A percentile compares a stretch with the other conserved stretches of the same genome.
Evolutionary conservation across 2,797 vertebrate species (phyloP).

Genomic region (Lophotriccus pileatus): DNA sequence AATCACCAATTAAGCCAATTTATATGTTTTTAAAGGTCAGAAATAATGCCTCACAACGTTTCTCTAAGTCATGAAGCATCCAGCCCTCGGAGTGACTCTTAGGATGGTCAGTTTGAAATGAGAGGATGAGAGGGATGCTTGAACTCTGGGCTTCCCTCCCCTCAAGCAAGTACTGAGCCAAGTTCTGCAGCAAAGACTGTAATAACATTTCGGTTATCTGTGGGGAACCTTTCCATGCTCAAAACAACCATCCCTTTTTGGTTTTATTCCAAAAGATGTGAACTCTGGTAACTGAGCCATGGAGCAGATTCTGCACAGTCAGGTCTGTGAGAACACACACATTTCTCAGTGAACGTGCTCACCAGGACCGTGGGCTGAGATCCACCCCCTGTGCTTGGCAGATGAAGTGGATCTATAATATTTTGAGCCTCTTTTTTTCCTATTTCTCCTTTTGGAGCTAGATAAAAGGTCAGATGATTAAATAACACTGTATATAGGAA

Average conservation of each 20-base stretch:
- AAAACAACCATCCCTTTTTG: not conserved
- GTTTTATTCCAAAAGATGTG: not conserved
- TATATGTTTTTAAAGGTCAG: slow-evolving; percentile 2
- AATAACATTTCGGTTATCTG: not conserved
- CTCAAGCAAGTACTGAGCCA: not conserved
- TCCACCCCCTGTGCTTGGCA: not conserved
- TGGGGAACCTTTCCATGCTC: not conserved
- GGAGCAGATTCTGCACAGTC: not conserved
- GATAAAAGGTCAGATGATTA: not conserved
- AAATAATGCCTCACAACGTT: not conserved
- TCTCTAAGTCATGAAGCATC: not conserved
- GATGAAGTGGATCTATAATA: not conserved
- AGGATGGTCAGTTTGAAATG: not conserved
- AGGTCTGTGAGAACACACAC: not conserved
- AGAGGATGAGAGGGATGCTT: not conserved
- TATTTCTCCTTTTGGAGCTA: not conserved
- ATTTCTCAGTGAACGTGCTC: not conserved
- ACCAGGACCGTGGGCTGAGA: not conserved
- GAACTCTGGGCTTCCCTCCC: not conserved
- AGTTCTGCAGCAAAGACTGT: not conserved
- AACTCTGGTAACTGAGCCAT: not conserved
- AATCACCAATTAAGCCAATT: slow-evolving; percentile 6
- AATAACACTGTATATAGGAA: not conserved
- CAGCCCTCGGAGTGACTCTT: not conserved
- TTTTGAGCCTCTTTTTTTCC: not conserved